Evolutionary conservation across 2,797 vertebrate species (phyloP).

Genomic region (Erpetoichthys calabaricus): DNA sequence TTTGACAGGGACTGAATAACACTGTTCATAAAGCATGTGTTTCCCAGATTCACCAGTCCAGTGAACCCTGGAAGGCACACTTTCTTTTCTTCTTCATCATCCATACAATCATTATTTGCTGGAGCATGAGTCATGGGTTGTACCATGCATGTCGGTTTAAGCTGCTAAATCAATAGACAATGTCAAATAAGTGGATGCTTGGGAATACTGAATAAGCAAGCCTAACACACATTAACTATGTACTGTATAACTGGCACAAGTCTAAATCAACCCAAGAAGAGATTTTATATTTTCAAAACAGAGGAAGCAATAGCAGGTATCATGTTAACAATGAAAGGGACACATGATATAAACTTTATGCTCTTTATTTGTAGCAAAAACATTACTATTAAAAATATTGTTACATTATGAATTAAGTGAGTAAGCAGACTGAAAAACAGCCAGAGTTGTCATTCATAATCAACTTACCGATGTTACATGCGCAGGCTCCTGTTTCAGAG

Average conservation of each 20-base stretch:
- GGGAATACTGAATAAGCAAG: neutral
- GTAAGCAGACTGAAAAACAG: too few relatives aligned
- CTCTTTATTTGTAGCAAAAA: too few relatives aligned
- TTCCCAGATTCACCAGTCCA: conserved; percentile 88
- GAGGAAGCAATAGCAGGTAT: too few relatives aligned
- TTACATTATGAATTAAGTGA: too few relatives aligned
- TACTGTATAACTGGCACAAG: neutral
- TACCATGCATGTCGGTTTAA: conserved; percentile 95
- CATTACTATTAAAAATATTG: neutral
- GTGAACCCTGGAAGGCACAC: conserved; percentile 92
- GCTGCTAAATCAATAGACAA: conserved; percentile 41
- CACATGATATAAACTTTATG: too few relatives aligned
- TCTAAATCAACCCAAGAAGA: neutral
- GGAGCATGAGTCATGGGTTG: conserved; percentile 87
- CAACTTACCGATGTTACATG: conserved; percentile 61
- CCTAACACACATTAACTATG: too few relatives aligned
- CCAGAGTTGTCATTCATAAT: neutral
- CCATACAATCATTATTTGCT: conserved; percentile 57
- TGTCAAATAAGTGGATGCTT: neutral
- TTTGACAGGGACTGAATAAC: conserved; percentile 96
- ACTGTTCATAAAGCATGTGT: conserved; percentile 98
- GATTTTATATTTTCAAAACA: neutral
- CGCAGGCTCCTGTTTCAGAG: conserved; percentile 68
- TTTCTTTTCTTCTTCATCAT: conserved; percentile 90
- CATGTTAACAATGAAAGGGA: too few relatives aligned